Conservation (phyloP, 2,888 invertebrate genomes). For the Tipula unca region DNA sequence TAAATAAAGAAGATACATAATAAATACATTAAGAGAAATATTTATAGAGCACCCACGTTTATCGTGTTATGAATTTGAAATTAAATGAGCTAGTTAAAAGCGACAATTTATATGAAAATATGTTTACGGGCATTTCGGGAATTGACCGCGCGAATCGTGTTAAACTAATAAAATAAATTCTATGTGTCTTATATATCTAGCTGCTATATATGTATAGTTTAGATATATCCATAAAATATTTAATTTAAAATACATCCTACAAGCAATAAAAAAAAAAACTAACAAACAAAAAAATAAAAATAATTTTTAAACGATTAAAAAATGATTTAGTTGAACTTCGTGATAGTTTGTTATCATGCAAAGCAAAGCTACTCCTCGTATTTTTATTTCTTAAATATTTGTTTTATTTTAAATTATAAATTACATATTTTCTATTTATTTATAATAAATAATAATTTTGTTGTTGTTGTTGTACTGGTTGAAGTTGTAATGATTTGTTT, state of each 20-base stretch:
- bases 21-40: not conserved
- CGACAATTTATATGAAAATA: not conserved
- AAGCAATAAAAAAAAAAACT: not conserved
- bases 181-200: not conserved
- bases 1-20: no score
- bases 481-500: not conserved
- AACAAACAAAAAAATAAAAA: not conserved
- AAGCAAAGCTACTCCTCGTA: not conserved
- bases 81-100: not conserved
- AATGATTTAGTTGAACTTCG: constrained; percentile 14
- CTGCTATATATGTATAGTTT: not conserved
- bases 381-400: not conserved
- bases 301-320: not conserved
- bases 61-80: not conserved
- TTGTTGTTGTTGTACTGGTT: not conserved
- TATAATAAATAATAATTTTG: not conserved
- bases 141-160: not conserved
- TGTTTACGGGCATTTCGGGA: not conserved
- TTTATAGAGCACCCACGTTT: not conserved
- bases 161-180: not conserved
- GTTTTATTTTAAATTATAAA: constrained; percentile 2
- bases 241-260: not conserved
- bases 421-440: not conserved
- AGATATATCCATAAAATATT: not conserved
- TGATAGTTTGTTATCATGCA: constrained; percentile 14